Base-by-base conservation (phyloP, 53 echinoderm and acorn worm genomes). In the Echinometra lucunter region DNA sequence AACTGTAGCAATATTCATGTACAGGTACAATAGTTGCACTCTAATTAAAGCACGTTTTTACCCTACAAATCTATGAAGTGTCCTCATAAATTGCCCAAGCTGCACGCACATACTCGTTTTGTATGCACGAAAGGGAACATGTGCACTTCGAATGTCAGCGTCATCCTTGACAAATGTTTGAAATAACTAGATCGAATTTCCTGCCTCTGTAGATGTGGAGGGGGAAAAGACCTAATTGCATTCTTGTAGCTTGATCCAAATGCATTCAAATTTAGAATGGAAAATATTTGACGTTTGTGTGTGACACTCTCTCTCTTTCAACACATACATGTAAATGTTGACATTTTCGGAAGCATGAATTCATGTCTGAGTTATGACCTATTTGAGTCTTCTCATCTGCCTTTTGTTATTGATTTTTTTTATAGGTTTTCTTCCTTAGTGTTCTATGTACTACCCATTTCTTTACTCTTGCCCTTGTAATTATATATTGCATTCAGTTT, bases 161-260 rank as follows among this genome's bases (percentile, higher is more conserved):
- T 66, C 58, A 45, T 38, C 91, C 72, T 91, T 91, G 91, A 45
- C 70, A 70, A 69, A 91, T 91, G 91, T 91, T 91, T 91, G 91
- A 91, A 66, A 91, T 66, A 91, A 91, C 91, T 91, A 28, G 91
- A 91, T 91, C 69, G 30, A 44, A 70, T 91, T 91, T 91, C 91
- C 91, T 91, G 70, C 91, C 42, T 6, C 91, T 13, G 70, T 23
- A 90, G 37, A 40, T 42, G n/a, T 12, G 8, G 12, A 78, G 40
- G 45, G 85, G 85, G 85, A 85, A 82, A 85, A 5, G 28, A 49
- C 28, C 85, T 85, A 85, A 85, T 85, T 85, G 85, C 85, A n/a
- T 30, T 85, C 85, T 85, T 30, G 49, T 15, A 13, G 8, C 85
- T 30, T n/a, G 49, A 27, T 49, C 19, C n/a, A n/a, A 85, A n/a